Conservation (phyloP, 2,888 invertebrate genomes). For the Pelosia muscerda region DNA sequence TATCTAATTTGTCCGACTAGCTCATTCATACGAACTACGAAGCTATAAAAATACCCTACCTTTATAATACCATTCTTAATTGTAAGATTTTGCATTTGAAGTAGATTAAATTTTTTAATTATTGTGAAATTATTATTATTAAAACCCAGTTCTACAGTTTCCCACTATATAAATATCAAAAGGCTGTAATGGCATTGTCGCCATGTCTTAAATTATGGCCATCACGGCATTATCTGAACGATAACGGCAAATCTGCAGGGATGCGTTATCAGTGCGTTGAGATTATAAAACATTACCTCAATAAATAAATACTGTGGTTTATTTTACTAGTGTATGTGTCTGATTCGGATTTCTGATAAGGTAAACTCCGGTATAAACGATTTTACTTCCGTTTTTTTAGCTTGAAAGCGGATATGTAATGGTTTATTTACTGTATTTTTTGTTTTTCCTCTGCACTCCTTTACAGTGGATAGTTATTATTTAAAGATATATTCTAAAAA, state of each 20-base stretch:
- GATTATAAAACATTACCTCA: slow-evolving; percentile 17
- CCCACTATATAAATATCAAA: background rate
- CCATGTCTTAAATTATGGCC: slow-evolving; percentile 13
- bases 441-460: background rate
- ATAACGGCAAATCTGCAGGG: slow-evolving; percentile 17
- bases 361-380: background rate
- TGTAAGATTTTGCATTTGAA: too few species aligned
- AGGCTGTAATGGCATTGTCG: background rate
- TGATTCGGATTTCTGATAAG: slow-evolving; percentile 4
- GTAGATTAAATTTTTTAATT: background rate
- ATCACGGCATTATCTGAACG: slow-evolving; percentile 8
- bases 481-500: too few species aligned
- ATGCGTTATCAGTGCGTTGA: slow-evolving; percentile 19
- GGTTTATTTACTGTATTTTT: background rate
- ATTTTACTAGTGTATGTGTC: slow-evolving; percentile 12
- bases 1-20: too few species aligned
- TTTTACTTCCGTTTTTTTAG: background rate
- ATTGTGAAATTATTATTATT: background rate
- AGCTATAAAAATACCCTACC: too few species aligned
- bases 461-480: too few species aligned
- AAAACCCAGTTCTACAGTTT: slow-evolving; percentile 4
- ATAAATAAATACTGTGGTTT: slow-evolving; percentile 8
- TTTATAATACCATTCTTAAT: too few species aligned
- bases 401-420: background rate
- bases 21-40: too few species aligned